Evolutionary conservation across 2,113 vertebrate genomes (phyloP).

Genomic region (Corythoichthys intestinalis): DNA sequence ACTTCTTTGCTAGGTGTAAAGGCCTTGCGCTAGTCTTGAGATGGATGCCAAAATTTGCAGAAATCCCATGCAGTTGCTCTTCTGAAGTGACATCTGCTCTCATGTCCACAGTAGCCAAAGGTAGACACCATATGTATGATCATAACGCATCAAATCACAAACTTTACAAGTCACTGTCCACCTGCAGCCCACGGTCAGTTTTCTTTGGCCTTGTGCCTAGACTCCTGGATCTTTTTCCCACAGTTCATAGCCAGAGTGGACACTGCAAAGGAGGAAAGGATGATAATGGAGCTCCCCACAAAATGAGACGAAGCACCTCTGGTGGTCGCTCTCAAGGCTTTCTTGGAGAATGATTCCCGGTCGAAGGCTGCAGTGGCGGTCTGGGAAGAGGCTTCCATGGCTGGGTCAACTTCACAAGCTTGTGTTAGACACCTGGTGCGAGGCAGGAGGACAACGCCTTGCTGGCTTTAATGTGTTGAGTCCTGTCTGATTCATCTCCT

Average conservation of each 20-base stretch:
- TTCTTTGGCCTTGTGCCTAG: constrained; percentile 43
- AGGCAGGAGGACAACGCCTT: not conserved
- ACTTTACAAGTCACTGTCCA: not conserved
- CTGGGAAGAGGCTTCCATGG: constrained; percentile 55
- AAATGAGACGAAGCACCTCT: constrained; percentile 70
- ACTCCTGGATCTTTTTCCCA: constrained; percentile 61
- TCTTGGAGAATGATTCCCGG: constrained; percentile 38
- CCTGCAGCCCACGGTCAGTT: constrained; percentile 20
- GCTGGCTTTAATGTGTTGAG: constrained; percentile 3
- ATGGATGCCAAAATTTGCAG: not conserved
- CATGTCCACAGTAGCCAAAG: not conserved
- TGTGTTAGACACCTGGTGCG: not conserved
- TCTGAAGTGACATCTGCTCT: not conserved
- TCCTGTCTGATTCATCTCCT: constrained; percentile 21
- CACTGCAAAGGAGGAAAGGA: constrained; percentile 65
- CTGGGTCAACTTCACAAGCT: not conserved
- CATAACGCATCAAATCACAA: not conserved
- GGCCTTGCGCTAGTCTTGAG: not conserved
- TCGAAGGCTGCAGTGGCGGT: constrained; percentile 13
- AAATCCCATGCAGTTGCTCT: constrained; percentile 7
- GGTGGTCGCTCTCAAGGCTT: constrained; percentile 27
- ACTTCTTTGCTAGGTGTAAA: not conserved
- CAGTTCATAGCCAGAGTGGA: constrained; percentile 72
- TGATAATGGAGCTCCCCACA: constrained; percentile 68
- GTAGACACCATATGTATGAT: not conserved